Evolutionary conservation across 2,113 vertebrate species (phyloP).

Genomic region (Antechinus stuartii): DNA sequence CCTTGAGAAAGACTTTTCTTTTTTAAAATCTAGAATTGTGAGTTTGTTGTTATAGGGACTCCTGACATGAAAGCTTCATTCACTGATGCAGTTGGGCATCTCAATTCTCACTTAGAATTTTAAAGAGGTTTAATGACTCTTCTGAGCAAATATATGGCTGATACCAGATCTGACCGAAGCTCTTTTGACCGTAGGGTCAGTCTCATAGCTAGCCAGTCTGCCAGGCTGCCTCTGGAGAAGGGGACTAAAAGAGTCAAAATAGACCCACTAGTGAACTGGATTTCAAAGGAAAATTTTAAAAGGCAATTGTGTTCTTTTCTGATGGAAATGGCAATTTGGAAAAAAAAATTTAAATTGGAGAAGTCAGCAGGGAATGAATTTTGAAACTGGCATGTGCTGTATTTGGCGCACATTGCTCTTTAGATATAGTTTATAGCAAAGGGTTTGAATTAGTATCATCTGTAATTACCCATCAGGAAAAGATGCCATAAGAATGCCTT

Average conservation of each 20-base stretch:
- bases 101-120: neutral
- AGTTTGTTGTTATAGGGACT: neutral
- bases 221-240: constrained; percentile 21
- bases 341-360: constrained; percentile 79
- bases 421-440: constrained; percentile 65
- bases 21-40: neutral
- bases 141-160: neutral
- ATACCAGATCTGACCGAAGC: neutral
- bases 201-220: neutral
- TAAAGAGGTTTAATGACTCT: neutral
- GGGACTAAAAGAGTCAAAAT: constrained; percentile 78
- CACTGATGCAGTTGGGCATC: no score
- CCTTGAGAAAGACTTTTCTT: neutral
- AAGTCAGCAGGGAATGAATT: constrained; percentile 83
- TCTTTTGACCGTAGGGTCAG: neutral
- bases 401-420: constrained; percentile 72
- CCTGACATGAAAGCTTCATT: neutral
- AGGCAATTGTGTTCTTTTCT: constrained; percentile 86
- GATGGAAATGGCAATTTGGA: constrained; percentile 88
- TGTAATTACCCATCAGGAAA: constrained; percentile 76
- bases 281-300: constrained; percentile 81
- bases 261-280: constrained; percentile 70
- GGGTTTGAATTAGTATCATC: constrained; percentile 80
- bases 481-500: constrained; percentile 47
- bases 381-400: constrained; percentile 73